Evolutionary conservation across 2,888 invertebrate genomes (phyloP).

Genomic region (Cerceris rybyensis): DNA sequence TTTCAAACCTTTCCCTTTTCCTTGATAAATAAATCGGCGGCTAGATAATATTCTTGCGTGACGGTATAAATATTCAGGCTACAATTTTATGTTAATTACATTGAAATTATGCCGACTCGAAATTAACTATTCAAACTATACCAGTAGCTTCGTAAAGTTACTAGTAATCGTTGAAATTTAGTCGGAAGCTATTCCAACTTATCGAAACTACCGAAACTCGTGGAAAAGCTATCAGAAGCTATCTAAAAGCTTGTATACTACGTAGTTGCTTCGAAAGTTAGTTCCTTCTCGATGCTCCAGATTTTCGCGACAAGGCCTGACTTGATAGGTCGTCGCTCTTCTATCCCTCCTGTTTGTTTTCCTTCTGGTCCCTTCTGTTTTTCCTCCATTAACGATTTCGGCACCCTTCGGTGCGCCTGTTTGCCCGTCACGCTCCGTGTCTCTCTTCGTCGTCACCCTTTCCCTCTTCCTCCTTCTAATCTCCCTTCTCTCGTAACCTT

Average conservation of each 20-base stretch:
- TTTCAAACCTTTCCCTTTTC: conserved; percentile 3
- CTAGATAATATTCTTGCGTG: conserved; percentile 35
- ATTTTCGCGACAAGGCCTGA: conserved; percentile 27
- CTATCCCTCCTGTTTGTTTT: conserved; percentile 69
- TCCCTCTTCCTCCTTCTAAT: conserved; percentile 2
- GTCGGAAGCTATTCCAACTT: too few species aligned
- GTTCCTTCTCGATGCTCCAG: conserved; percentile 36
- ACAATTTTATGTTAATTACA: background rate
- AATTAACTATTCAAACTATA: too few species aligned
- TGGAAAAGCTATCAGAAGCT: too few species aligned
- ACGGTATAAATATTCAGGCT: conserved; percentile 44
- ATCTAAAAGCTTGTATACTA: too few species aligned
- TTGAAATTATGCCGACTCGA: too few species aligned
- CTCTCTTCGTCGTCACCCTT: conserved; percentile 1
- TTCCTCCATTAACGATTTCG: conserved; percentile 72
- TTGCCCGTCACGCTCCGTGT: background rate
- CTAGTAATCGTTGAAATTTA: too few species aligned
- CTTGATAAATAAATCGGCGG: conserved; percentile 29
- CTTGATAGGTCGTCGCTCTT: conserved; percentile 41
- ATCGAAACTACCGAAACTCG: too few species aligned
- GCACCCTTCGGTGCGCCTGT: conserved; percentile 33
- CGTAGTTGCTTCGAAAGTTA: conserved; percentile 6
- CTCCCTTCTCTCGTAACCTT: conserved; percentile 43
- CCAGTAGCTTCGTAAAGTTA: too few species aligned
- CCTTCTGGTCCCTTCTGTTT: conserved; percentile 70